phyloP scores from a whole-genome alignment of 2,797 vertebrate genomes.

The Delichon dasypus region DNA sequence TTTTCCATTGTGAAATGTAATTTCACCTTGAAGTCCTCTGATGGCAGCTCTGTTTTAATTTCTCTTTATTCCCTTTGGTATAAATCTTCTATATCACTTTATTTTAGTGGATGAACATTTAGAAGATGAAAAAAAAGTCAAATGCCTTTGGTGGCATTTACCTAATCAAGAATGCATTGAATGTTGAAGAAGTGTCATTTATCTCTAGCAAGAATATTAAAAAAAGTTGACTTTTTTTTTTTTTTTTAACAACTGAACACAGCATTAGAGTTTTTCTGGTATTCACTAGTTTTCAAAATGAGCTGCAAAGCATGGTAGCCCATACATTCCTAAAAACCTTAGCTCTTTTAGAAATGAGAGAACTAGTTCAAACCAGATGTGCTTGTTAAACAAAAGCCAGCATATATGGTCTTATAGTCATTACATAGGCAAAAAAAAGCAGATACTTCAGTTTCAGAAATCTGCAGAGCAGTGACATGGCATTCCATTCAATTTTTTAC shows the following conservation, averaged over 20 bases:
- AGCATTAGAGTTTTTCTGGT: background rate
- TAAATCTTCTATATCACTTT: background rate
- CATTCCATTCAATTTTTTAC: slow-evolving; percentile 71
- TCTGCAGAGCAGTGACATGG: slow-evolving; percentile 65
- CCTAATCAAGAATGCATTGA: background rate
- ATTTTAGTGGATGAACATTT: background rate
- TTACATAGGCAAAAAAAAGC: background rate
- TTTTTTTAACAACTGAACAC: background rate
- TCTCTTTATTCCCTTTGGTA: background rate
- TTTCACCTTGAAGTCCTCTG: background rate
- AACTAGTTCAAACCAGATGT: background rate
- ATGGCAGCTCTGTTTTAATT: background rate
- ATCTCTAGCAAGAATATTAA: background rate
- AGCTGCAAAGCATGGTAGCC: background rate
- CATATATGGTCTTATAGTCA: background rate
- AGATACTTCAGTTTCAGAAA: slow-evolving; percentile 35
- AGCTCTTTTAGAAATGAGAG: background rate
- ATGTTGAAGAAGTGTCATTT: background rate
- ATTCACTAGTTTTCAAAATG: background rate
- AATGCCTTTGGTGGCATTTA: background rate
- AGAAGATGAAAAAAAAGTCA: background rate
- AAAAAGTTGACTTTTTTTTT: background rate
- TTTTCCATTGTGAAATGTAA: background rate
- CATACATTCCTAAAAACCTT: background rate
- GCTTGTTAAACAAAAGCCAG: background rate